Evolutionary conservation across 2,113 vertebrate species (phyloP).

Genomic region (Megaleporinus macrocephalus): DNA sequence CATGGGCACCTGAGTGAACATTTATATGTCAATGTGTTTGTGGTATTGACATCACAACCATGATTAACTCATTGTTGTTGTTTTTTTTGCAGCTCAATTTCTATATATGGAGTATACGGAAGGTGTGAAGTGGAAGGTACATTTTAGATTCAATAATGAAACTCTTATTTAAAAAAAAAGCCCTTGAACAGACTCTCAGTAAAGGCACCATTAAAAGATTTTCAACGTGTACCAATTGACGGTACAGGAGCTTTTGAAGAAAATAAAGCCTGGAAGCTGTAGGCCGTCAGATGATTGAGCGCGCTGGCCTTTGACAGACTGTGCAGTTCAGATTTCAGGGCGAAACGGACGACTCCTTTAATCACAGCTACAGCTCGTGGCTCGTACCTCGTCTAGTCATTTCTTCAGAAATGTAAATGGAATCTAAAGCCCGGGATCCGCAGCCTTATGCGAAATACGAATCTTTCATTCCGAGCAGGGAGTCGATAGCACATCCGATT

Average conservation of each 20-base stretch:
- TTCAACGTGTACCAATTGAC: background rate
- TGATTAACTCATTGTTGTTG: too few species aligned
- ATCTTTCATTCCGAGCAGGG: background rate
- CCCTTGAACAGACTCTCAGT: background rate
- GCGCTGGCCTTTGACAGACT: background rate
- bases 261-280: background rate
- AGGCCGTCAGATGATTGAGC: background rate
- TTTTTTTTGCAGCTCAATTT: too few species aligned
- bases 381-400: background rate
- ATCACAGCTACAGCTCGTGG: background rate
- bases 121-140: too few species aligned
- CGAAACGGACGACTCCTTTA: background rate
- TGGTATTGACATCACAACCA: too few species aligned
- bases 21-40: too few species aligned
- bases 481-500: background rate
- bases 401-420: constrained; percentile 17
- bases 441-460: background rate
- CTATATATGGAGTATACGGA: too few species aligned
- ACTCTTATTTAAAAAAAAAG: too few species aligned
- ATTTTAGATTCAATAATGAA: too few species aligned
- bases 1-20: too few species aligned
- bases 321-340: background rate
- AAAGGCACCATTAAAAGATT: background rate
- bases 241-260: background rate
- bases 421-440: constrained; percentile 7